A percentile compares a stretch with the other conserved stretches of the same genome.
Conservation (phyloP, 2,113 vertebrate species). For the Albula glossodonta region DNA sequence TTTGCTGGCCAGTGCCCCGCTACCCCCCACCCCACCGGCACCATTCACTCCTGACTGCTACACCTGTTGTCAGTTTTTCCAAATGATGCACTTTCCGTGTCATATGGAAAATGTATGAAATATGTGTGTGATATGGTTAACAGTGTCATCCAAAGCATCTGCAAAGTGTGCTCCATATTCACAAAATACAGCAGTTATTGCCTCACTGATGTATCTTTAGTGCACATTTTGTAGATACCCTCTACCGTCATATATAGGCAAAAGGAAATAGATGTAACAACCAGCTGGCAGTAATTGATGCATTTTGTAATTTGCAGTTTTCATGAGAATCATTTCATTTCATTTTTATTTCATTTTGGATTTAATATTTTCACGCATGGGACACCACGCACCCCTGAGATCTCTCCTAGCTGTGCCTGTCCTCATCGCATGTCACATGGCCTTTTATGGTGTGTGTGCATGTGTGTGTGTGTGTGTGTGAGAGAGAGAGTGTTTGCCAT, state of each 20-base stretch:
- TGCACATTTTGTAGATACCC: background rate
- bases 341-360: background rate
- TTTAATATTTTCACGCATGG: background rate
- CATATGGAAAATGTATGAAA: no score
- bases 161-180: background rate
- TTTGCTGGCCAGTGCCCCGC: background rate
- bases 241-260: no score
- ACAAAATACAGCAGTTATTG: background rate
- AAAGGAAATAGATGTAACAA: background rate
- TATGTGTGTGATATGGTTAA: no score
- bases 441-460: conserved; percentile 9
- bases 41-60: background rate
- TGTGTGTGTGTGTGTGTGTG: conserved; percentile 24
- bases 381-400: background rate
- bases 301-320: background rate
- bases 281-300: background rate
- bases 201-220: background rate
- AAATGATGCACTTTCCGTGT: no score
- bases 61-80: background rate
- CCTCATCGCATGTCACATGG: conserved; percentile 39
- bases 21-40: background rate
- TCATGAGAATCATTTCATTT: no score
- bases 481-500: conserved; percentile 9
- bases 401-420: conserved; percentile 37
- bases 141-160: background rate